A percentile compares a stretch with the other conserved stretches of the same genome.
phyloP scores from a whole-genome alignment of 2,888 invertebrate species.

The Xestia rhomboidea region DNA sequence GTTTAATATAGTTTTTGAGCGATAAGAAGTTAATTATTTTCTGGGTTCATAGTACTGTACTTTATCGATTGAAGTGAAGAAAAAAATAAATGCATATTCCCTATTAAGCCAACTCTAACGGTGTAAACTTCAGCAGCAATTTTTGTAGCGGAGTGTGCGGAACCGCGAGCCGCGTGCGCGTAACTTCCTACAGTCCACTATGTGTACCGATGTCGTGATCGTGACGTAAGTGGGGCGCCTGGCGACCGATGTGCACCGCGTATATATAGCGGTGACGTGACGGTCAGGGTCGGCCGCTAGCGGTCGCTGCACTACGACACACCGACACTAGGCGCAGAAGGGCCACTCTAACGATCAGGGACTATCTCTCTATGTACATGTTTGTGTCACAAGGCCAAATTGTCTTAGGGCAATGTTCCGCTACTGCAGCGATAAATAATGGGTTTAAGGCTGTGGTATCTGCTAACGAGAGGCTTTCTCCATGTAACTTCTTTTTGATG shows the following conservation, averaged over 20 bases:
- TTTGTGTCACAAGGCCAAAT: background rate
- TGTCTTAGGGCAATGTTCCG: background rate
- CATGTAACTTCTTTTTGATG: too few relatives aligned
- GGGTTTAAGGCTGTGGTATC: too few relatives aligned
- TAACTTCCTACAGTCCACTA: slow-evolving; percentile 41
- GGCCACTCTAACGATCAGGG: slow-evolving; percentile 1
- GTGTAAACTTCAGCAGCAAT: background rate
- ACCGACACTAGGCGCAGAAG: slow-evolving; percentile 42
- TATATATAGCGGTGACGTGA: slow-evolving; percentile 81
- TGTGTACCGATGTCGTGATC: slow-evolving; percentile 35
- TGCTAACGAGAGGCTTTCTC: too few relatives aligned
- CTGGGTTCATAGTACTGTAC: too few relatives aligned
- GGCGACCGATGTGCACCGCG: slow-evolving; percentile 67
- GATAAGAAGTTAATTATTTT: too few relatives aligned
- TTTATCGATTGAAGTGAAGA: too few relatives aligned
- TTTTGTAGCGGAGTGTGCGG: background rate
- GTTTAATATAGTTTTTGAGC: too few relatives aligned
- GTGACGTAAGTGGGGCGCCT: slow-evolving; percentile 61
- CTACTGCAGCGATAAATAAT: background rate
- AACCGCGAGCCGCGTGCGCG: background rate
- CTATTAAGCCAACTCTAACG: background rate
- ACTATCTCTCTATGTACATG: background rate
- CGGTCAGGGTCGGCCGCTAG: slow-evolving; percentile 79
- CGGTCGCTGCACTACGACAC: slow-evolving; percentile 75
- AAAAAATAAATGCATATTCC: too few relatives aligned